Evolutionary conservation across 2,113 vertebrate species (phyloP).

Genomic region (Erythrolamprus reginae): DNA sequence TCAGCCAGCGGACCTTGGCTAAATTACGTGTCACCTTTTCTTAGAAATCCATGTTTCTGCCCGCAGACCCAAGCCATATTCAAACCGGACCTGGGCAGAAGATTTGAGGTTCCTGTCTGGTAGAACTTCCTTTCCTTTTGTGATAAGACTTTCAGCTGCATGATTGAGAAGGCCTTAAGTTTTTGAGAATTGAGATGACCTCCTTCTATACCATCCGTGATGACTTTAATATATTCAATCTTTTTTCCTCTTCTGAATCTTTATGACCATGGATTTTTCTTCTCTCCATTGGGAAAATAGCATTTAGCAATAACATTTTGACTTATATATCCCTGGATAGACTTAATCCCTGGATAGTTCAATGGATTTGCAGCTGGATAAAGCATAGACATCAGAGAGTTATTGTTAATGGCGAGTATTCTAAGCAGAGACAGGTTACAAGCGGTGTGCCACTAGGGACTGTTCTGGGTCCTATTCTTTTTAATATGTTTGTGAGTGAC

Average conservation of each 20-base stretch:
- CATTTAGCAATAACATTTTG: too few species aligned
- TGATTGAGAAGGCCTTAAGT: neutral
- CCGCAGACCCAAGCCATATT: neutral
- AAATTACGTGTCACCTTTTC: neutral
- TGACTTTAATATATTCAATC: neutral
- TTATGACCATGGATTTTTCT: neutral
- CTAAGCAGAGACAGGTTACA: too few species aligned
- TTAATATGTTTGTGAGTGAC: too few species aligned
- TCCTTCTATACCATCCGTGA: neutral
- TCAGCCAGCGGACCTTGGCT: neutral
- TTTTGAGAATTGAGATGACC: neutral
- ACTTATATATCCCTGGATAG: too few species aligned
- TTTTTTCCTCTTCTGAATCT: neutral
- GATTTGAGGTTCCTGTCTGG: neutral
- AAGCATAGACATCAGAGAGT: too few species aligned
- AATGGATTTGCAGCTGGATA: too few species aligned
- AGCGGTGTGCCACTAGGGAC: too few species aligned
- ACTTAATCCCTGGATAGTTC: too few species aligned
- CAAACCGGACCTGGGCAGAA: neutral
- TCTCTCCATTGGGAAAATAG: neutral
- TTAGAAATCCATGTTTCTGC: neutral
- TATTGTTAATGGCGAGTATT: too few species aligned
- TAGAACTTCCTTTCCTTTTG: neutral
- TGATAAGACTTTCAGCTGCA: neutral
- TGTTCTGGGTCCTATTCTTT: too few species aligned